Evolutionary conservation across 2,113 vertebrate genomes (phyloP), one percentile per base, ranked within the genome.

Genomic region (Hippotragus niger): DNA sequence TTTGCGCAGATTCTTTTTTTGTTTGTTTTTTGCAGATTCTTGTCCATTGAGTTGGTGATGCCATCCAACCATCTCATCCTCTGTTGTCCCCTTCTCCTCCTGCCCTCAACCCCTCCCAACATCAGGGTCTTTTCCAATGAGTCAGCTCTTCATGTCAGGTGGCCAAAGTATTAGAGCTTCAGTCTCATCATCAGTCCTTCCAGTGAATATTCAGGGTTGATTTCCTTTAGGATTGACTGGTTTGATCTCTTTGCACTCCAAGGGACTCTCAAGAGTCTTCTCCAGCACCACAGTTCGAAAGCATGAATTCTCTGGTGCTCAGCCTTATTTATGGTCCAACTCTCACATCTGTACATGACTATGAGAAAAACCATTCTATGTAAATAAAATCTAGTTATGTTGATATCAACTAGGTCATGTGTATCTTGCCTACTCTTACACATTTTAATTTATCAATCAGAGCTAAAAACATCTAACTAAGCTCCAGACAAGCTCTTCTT

Each of bases 361-460:
- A 43, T 1, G 25, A 27, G 71, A 76, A 43, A 76, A 43, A 43
- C 23, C 71, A 55, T 94, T 92, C n/a, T 40, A 43, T 57, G 6
- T 64, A 76, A 88, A 93, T 95, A 11, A 6, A 86, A 15, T 88
- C 33, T 62, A 64, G 13, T 87, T 36, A 76, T 91, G 29, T 19
- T 62, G 50, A 62, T 50, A 82, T 74, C 58, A 60, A 53, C 31
- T 74, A 82, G 6, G 21, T 78, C n/a, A 14, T 55, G 14, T 81
- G 10, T 91, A 25, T 91, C 25, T 95, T 82, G 55, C 7, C 45
- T 91, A 40, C 9, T 11, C 3, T 71, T 96, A 2, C 58, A 86
- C 27, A 58, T 80, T 96, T 91, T 94, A 96, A 40, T 80, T 92
- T 91, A 89, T 76, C 55, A 67, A 64, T 25, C n/a, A 60, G 78